Conservation (phyloP, 2,113 vertebrate genomes). For the Amphilophus citrinellus region DNA sequence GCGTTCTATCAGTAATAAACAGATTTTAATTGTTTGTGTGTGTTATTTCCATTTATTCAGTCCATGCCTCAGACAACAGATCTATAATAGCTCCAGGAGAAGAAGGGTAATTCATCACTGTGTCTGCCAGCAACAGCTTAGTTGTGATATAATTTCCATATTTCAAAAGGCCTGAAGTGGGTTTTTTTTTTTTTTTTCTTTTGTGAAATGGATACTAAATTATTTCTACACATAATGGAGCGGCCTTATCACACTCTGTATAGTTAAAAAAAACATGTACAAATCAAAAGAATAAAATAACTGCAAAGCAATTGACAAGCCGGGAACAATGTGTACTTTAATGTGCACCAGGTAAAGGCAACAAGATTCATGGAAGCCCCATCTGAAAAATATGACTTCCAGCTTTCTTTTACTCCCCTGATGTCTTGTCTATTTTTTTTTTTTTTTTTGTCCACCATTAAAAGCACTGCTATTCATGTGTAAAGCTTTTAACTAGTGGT, state of each 20-base stretch:
- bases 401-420: neutral
- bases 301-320: neutral
- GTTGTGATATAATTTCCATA: constrained; percentile 55
- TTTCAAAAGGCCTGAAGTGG: constrained; percentile 41
- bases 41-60: constrained; percentile 58
- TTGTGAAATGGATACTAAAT: constrained; percentile 36
- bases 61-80: constrained; percentile 37
- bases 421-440: neutral
- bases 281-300: constrained; percentile 38
- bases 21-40: constrained; percentile 51
- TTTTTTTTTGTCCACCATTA: neutral
- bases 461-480: neutral
- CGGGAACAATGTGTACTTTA: neutral
- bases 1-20: constrained; percentile 44
- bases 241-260: constrained; percentile 17
- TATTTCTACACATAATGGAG: constrained; percentile 45
- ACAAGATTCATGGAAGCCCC: neutral
- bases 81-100: constrained; percentile 56
- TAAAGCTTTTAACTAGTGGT: neutral
- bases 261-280: constrained; percentile 38
- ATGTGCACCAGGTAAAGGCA: neutral
- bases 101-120: constrained; percentile 55
- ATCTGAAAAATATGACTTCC: neutral
- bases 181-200: constrained; percentile 7
- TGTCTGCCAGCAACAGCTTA: constrained; percentile 53